A percentile compares a stretch with the other conserved stretches of the same genome.
Evolutionary conservation across 2,797 vertebrate genomes (phyloP).

Genomic region (Sebastes oblongus): DNA sequence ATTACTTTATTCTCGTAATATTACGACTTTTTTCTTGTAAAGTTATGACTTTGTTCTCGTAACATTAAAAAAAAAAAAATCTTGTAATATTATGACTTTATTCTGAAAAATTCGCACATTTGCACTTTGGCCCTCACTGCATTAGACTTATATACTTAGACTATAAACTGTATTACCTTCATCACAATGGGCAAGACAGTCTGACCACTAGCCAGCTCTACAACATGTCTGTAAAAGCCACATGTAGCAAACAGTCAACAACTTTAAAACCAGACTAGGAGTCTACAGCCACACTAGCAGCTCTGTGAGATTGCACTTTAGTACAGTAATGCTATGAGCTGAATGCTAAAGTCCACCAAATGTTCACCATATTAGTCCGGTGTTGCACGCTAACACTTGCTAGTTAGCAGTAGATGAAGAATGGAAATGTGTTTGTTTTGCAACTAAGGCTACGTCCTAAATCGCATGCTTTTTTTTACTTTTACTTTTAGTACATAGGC

Average conservation of each 20-base stretch:
- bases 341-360: neutral
- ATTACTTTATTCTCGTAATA: too few relatives aligned
- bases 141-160: too few relatives aligned
- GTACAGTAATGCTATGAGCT: neutral
- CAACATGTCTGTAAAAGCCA: conserved; percentile 7
- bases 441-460: too few relatives aligned
- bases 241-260: neutral
- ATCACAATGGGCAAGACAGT: neutral
- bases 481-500: too few relatives aligned
- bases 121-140: too few relatives aligned
- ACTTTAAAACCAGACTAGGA: neutral
- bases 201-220: neutral
- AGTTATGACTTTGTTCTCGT: too few relatives aligned
- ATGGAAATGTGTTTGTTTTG: neutral
- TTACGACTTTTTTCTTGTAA: too few relatives aligned
- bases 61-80: too few relatives aligned
- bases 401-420: neutral
- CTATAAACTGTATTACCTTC: too few relatives aligned
- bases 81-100: too few relatives aligned
- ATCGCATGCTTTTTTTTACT: too few relatives aligned
- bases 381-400: neutral
- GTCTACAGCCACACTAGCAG: neutral
- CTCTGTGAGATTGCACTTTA: neutral
- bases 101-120: too few relatives aligned
- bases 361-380: neutral